Base-by-base conservation (phyloP, 1,140 invertebrate species). In the Drosophila jambulina region DNA sequence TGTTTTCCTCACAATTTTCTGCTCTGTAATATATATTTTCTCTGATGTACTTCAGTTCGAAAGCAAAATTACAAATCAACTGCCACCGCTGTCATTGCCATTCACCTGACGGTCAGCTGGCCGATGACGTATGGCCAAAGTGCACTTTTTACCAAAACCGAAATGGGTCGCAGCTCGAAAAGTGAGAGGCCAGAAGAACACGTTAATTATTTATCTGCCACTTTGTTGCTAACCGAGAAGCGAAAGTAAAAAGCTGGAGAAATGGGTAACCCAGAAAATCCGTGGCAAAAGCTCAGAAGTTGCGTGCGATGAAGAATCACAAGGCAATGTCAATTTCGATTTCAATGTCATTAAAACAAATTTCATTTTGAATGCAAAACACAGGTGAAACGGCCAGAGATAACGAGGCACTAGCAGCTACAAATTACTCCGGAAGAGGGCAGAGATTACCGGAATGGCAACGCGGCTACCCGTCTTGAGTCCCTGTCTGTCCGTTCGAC, bases 321-420 rank as follows among this genome's bases (percentile, higher is more conserved):
- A 17, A 40, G 60, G 49, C 63, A 45, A 51, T 82, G 70, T 61
- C 76, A 57, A 70, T 78, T 80, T 78, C 77, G 80, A 88, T 87
- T 83, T 88, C 77, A 83, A 80, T 87, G 83, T 71, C 83, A 87
- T 83, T 87, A 80, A 87, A 87, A 77, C 60, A 60, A 82, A 82
- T 79, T 82, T 82, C 51, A 51, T 83, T 83, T 83, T 84, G 64
- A 83, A 80, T 80, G 78, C 71, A 70, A 40, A 57, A 60, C 32
- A 25, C 45, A 67, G 46, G 32, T 42, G 23, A 38, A 23, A 19
- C 49, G 10, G 36, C 2, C 17, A 36, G 34, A 58, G 68, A 70
- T 71, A 72, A 58, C 69, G 38, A 60, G 43, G 36, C 34, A 32
- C 17, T 42, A 51, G 49, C 27, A 38, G 61, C 70, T 75, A 38